Conservation (phyloP, 2,113 vertebrate species). For the Cryptotis parvus region DNA sequence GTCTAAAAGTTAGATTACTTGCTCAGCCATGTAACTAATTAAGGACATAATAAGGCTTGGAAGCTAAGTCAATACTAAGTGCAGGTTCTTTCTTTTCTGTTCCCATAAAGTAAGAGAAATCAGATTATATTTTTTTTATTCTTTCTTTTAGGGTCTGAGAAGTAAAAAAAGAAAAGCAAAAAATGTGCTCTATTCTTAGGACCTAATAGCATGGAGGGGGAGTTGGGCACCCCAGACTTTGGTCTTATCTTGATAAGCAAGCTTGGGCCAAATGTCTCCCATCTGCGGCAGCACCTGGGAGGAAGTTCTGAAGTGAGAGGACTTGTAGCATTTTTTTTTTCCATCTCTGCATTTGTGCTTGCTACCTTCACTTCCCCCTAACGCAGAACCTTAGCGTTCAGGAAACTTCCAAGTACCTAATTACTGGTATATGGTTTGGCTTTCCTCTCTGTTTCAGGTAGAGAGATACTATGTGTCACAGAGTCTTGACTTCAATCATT, state of each 20-base stretch:
- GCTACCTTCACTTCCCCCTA: not conserved
- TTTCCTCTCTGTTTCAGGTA: not conserved
- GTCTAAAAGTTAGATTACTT: too few species aligned
- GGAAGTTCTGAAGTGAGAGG: not conserved
- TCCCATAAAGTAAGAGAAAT: not conserved
- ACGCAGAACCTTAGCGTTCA: not conserved
- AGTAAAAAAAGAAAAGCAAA: not conserved
- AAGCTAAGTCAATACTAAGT: not conserved
- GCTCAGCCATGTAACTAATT: too few species aligned
- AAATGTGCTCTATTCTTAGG: not conserved
- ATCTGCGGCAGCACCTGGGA: accelerated
- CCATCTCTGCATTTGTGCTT: not conserved
- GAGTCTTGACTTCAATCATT: not conserved
- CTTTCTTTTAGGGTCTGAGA: not conserved
- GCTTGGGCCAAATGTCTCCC: not conserved
- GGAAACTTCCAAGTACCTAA: not conserved
- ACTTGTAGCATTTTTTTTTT: not conserved
- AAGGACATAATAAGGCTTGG: too few species aligned
- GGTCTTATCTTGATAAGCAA: not conserved
- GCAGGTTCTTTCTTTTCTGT: not conserved
- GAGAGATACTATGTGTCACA: not conserved
- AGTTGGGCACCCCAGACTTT: not conserved
- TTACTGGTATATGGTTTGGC: not conserved
- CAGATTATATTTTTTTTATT: not conserved
- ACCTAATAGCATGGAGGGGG: not conserved